A percentile compares a stretch with the other conserved stretches of the same genome.
These are phyloP conservation scores for Tricholauxania praeusta DNA, from an alignment of 2,888 invertebrate genomes.

Conservation along the genomic window DNA sequence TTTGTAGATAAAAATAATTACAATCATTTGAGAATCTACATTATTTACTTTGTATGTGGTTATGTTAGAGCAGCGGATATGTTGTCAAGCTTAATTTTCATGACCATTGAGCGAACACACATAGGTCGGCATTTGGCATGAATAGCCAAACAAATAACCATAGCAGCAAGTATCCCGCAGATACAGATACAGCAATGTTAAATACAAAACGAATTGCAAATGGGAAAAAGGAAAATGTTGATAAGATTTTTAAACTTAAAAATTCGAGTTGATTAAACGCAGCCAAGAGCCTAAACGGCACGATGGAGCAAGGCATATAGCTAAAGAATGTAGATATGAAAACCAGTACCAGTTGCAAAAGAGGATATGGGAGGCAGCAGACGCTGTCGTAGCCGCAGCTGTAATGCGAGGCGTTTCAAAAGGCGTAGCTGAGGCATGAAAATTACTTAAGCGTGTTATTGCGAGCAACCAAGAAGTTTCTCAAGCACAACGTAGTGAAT, in stretches of 20 bases:
- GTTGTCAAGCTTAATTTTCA: conserved; percentile 1
- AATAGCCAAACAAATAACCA: not conserved
- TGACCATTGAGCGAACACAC: conserved; percentile 7
- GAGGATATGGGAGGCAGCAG: not conserved
- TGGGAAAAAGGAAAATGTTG: not conserved
- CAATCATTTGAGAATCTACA: too few species aligned
- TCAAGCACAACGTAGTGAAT: not conserved
- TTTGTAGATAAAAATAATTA: too few species aligned
- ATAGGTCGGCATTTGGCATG: not conserved
- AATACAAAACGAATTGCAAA: not conserved
- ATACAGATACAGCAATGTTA: not conserved
- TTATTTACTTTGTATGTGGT: too few species aligned
- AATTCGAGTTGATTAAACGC: conserved; percentile 25
- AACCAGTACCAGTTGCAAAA: not conserved
- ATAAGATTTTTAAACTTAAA: conserved; percentile 15
- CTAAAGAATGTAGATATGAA: too few species aligned
- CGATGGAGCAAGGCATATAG: too few species aligned
- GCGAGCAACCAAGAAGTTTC: conserved; percentile 48
- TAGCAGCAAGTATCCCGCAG: not conserved
- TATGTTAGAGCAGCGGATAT: too few species aligned
- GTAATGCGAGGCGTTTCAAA: conserved; percentile 48
- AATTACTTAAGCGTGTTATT: conserved; percentile 67
- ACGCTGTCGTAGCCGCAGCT: too few species aligned
- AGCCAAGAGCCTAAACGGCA: not conserved
- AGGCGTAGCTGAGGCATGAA: conserved; percentile 63